Conservation (phyloP, 2,797 vertebrate genomes). For the Pelodytes ibericus region DNA sequence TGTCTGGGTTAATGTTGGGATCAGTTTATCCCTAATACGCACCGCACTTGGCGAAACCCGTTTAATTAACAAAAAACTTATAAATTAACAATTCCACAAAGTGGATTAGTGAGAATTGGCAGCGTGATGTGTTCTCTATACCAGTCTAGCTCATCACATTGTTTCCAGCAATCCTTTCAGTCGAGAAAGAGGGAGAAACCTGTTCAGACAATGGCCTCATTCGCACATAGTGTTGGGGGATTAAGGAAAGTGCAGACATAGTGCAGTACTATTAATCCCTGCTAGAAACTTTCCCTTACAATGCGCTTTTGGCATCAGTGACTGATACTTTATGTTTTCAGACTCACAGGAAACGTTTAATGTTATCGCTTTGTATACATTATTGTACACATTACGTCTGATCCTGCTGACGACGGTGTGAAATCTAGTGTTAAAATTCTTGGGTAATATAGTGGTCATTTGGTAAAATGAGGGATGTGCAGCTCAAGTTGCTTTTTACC, state of each 20-base stretch:
- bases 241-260: conserved; percentile 65
- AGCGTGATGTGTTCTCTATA: conserved; percentile 59
- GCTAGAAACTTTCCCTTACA: conserved; percentile 58
- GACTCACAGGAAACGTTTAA: conserved; percentile 46
- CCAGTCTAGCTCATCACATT: conserved; percentile 65
- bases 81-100: conserved; percentile 64
- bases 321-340: conserved; percentile 55
- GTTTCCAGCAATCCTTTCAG: conserved; percentile 64
- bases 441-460: background rate
- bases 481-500: too few species aligned
- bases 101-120: conserved; percentile 61
- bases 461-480: too few species aligned
- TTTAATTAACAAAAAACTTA: conserved; percentile 64
- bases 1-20: conserved; percentile 42
- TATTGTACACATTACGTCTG: conserved; percentile 34
- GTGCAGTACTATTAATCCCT: conserved; percentile 67
- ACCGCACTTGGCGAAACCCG: conserved; percentile 50
- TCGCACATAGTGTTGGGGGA: conserved; percentile 63
- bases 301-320: conserved; percentile 60
- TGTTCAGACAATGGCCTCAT: conserved; percentile 65
- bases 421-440: background rate
- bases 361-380: conserved; percentile 53
- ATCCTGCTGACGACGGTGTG: conserved; percentile 52
- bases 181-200: conserved; percentile 69
- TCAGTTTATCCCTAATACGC: conserved; percentile 48